phyloP scores from a whole-genome alignment of 2,113 vertebrate genomes.

The Ranitomeya imitator region DNA sequence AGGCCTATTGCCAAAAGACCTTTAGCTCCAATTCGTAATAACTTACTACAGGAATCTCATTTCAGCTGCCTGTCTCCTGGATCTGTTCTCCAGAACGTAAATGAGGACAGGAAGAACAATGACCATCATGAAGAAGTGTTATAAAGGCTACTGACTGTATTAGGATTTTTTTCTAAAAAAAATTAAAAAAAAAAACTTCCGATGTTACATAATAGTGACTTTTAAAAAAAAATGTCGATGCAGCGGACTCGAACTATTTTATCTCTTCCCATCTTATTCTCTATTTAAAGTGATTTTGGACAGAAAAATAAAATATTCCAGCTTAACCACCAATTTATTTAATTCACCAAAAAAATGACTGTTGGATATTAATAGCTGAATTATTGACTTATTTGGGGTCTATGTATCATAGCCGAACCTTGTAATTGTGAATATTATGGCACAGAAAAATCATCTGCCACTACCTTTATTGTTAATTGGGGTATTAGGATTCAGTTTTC shows the following conservation, averaged over 20 bases:
- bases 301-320: background rate
- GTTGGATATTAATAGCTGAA: background rate
- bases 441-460: background rate
- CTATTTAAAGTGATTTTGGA: background rate
- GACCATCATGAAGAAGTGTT: constrained; percentile 28
- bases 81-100: constrained; percentile 58
- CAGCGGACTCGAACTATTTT: constrained; percentile 1
- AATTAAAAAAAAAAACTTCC: background rate
- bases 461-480: no score
- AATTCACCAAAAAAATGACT: constrained; percentile 5
- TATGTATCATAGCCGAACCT: background rate
- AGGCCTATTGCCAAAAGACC: background rate
- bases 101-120: constrained; percentile 32
- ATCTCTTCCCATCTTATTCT: background rate
- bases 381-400: background rate
- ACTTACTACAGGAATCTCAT: constrained; percentile 54
- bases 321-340: background rate
- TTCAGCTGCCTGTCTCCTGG: constrained; percentile 58
- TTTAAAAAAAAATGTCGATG: constrained; percentile 4
- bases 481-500: background rate
- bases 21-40: constrained; percentile 37
- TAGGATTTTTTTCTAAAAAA: background rate
- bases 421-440: background rate
- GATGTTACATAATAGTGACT: background rate
- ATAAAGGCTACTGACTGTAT: constrained; percentile 16